Base-by-base conservation (phyloP, 2,888 invertebrate genomes). In the Microplitis manilae region DNA sequence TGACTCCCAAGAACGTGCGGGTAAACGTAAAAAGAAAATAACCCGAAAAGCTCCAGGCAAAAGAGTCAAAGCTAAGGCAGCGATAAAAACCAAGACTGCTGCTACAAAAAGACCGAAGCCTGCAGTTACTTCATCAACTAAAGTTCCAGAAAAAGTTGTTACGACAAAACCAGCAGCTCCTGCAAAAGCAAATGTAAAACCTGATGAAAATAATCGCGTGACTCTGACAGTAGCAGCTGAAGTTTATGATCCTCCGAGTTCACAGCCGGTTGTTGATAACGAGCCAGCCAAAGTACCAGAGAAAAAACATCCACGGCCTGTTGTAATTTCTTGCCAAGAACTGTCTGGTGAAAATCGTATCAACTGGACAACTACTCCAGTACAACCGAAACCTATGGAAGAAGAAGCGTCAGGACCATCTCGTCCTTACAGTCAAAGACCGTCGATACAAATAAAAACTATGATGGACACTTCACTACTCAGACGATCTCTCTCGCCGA, bases 401-500 rank as follows among this genome's bases (percentile, higher is more conserved):
- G 1, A 59, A 8, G 78, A 79, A 50, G 61, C 39, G 1, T 5
- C 5, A 8, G 20, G 65, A 15, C 60, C 41, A 15, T 82, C 79
- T 41, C 68, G 80, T 72, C 50, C 75, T 7, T 81, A 81, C 9
- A 73, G 20, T 9, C 76, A 70, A 6, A 79, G 77, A 60, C 70
- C 80, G 1, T 67, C 68, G 2, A 38, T 72, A 2, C 83, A 77
- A 15, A 78, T 79, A 8, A 79, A 77, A 68, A 81, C 72, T 61
- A 77, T 76, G 76, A 13, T 80, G 17, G 81, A 81, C 72, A 72
- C 81, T 79, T 84, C 83, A 2, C 73, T 86, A 30, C 73, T 86
- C n/a, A 80, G 80, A 40, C 81, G 85, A 79, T 85, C 87, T 6
- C 79, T 87, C 9, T 87, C 87, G 0, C 87, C 87, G 1, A 87